These are phyloP conservation scores for Malurus cyaneus DNA, from an alignment of 2,113 vertebrate species.

Conservation along the genomic window DNA sequence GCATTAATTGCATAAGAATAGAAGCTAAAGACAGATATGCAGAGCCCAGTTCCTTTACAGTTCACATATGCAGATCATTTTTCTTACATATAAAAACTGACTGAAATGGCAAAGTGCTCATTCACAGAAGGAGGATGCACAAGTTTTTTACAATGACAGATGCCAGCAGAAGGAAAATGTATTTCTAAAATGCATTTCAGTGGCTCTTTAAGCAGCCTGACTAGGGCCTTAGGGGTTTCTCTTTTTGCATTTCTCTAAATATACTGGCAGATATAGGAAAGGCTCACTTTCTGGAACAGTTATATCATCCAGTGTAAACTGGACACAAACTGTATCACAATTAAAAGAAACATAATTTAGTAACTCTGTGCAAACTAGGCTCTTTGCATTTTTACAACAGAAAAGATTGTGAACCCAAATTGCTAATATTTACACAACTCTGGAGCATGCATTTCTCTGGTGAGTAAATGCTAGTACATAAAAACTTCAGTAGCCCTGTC, in stretches of 20 bases:
- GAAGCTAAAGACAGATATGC: not conserved
- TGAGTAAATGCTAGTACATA: not conserved
- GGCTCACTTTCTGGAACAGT: not conserved
- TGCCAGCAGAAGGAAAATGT: not conserved
- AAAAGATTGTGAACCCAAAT: not conserved
- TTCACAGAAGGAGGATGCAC: not conserved
- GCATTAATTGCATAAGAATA: conserved; percentile 8
- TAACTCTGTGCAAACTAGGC: not conserved
- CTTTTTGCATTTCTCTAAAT: not conserved
- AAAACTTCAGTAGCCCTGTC: not conserved
- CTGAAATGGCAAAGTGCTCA: conserved; percentile 20
- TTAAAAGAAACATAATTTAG: not conserved
- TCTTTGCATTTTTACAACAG: not conserved
- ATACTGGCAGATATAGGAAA: not conserved
- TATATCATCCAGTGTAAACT: not conserved
- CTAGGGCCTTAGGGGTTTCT: not conserved
- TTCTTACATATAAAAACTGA: not conserved
- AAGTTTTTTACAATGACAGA: not conserved
- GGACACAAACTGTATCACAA: not conserved
- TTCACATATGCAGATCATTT: not conserved
- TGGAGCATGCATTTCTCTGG: not conserved
- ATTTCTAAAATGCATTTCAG: conserved; percentile 6
- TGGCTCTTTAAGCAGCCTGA: not conserved
- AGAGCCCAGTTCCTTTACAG: not conserved
- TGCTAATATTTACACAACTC: not conserved